Evolutionary conservation across 2,888 invertebrate species (phyloP), one percentile per base, ranked within the genome.

Genomic region (Leptopilina myrica): DNA sequence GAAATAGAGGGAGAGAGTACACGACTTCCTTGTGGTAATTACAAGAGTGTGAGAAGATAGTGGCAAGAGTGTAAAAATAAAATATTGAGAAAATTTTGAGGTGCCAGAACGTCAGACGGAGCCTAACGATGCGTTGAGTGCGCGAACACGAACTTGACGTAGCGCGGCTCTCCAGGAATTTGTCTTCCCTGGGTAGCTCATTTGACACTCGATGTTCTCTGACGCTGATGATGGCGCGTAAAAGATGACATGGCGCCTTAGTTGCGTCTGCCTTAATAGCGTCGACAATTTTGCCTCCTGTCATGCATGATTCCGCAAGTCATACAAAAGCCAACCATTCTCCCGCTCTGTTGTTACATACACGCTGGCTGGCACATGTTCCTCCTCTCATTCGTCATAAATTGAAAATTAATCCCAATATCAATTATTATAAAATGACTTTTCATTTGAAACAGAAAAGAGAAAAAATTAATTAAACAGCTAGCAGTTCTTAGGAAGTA

Each of bases 41-140:
- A 73, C 73, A 20, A 53, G 33, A 56, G 73, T 73, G 73, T 53
- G 26, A 49, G 53, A 6, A 15, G 20, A 56, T 14, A n/a, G 33
- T 26, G 53, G 80, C 33, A 33, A 33, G 79, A 7, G 69, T 79
- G 79, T 83, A 86, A 87, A 87, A 88, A 86, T 87, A 87, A 86
- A 84, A 83, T 79, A 49, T 49, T 49, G 11, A 11, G 78, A 81
- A 62, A 81, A 76, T 78, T 80, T 83, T 76, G 79, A 53, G 79
- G 65, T 69, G 83, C 75, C 73, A 83, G 76, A 69, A 78, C 79
- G 79, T 82, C 79, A 79, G 78, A 76, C 69, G 77, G 79, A 77
- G 82, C 84, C 84, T 87, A 89, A 90, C 89, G 90, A 90, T 86
- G 87, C 87, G 87, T 86, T 86, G 87, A 88, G 85, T 84, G 85